Conservation (phyloP, 1,140 invertebrate species). For the Caerostris darwini region DNA sequence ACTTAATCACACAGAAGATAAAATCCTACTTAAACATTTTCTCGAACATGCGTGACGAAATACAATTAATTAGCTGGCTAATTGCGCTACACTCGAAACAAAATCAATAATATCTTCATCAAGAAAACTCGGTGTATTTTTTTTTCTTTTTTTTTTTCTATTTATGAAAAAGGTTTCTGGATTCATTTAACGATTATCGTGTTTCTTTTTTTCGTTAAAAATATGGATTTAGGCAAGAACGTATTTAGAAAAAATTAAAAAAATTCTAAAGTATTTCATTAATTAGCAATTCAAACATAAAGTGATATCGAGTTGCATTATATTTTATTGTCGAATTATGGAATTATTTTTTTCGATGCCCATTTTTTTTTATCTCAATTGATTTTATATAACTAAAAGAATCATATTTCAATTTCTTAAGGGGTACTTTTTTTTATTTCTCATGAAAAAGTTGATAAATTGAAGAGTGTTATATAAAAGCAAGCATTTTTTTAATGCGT, state of each 20-base stretch:
- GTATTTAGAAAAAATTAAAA: no score
- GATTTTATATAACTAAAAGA: no score
- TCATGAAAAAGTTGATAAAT: no score
- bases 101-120: constrained; percentile 2
- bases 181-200: neutral
- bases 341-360: no score
- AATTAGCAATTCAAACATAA: neutral
- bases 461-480: no score
- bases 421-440: no score
- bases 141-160: neutral
- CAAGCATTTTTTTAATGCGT: no score
- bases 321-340: no score
- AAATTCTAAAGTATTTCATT: no score
- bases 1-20: neutral
- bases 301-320: no score
- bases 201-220: neutral
- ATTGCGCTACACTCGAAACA: neutral
- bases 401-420: no score
- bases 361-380: no score
- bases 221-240: neutral
- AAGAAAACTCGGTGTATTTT: neutral
- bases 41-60: neutral
- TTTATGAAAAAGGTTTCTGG: neutral
- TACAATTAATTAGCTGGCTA: constrained; percentile 1
- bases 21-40: neutral